phyloP scores from a whole-genome alignment of 2,113 vertebrate genomes.

The Symphodus melops region DNA sequence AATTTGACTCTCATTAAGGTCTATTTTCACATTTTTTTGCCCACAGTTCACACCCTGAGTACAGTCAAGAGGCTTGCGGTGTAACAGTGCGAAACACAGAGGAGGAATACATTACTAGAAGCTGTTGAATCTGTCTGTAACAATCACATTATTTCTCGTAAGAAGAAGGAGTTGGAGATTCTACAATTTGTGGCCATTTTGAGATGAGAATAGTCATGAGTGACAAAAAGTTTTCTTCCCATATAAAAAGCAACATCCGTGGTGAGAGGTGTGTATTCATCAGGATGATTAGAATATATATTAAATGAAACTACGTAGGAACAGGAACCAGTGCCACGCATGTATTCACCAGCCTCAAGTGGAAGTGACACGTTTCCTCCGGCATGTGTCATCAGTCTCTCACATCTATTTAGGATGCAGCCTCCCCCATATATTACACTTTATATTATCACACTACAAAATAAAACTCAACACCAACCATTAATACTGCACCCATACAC shows the following conservation, averaged over 20 bases:
- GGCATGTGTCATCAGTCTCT: not conserved
- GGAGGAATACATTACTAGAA: conserved; percentile 1
- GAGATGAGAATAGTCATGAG: not conserved
- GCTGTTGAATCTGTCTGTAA: conserved; percentile 7
- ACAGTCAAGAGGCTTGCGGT: conserved; percentile 11
- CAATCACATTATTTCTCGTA: conserved; percentile 34
- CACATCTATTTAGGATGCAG: not conserved
- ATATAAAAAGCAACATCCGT: not conserved
- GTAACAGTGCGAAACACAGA: not conserved
- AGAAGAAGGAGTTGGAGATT: conserved; percentile 9
- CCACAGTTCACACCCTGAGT: conserved; percentile 1
- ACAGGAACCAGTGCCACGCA: not conserved
- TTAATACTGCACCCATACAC: not conserved
- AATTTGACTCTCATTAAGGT: conserved; percentile 12
- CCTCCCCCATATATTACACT: not conserved
- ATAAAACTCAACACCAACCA: not conserved
- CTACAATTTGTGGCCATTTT: not conserved
- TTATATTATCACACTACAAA: not conserved
- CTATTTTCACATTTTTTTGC: not conserved
- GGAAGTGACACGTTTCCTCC: not conserved
- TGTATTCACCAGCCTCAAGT: not conserved
- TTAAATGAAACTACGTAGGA: not conserved
- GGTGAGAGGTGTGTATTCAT: not conserved
- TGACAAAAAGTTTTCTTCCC: not conserved
- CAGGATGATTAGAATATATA: not conserved